Base-by-base conservation (phyloP, 2,888 invertebrate genomes). In the Ichneumoninae sp. region DNA sequence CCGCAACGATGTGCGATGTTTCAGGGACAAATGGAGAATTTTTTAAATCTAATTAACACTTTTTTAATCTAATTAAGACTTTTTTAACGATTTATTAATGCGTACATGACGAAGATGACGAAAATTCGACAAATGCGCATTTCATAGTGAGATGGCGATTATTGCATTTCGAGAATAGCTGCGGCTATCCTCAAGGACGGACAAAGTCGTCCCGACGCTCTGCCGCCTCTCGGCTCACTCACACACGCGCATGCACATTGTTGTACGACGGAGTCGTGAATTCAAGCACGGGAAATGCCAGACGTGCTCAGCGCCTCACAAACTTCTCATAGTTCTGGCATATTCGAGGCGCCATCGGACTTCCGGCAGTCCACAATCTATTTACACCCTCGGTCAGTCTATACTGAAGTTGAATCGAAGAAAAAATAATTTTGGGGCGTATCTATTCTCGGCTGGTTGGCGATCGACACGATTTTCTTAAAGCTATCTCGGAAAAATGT, bases 301-400 rank as follows among this genome's bases (percentile, higher is more conserved):
- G 36, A 54, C 81, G 78, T 52, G 72, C 81, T 78, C 26, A 54
- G 62, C 44, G 69, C 74, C 70, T 75, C 70, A 47, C 44, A 75
- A 81, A 84, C 84, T 84, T 78, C 78, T 78, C 81, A 69, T 84
- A 68, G 62, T 74, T 60, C 78, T 47, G 74, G 74, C 77, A 84
- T 84, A 84, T 74, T 81, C 76, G 65, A 78, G 81, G 78, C 84
- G 78, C 81, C 78, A 81, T 78, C 57, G 84, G 50, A 75, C 62
- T 70, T 84, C 81, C 72, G 78, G 69, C 66, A 57, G 70, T 81
- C 68, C 81, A 78, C 81, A 74, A 69, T 69, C 22, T 81, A 74
- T 77, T 84, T 78, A 83, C 70, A 75, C 66, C 57, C 65, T 54
- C 60, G 69, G 10, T 44, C n/a, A 47, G 66, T 60, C 66, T 40